Evolutionary conservation across 2,888 invertebrate genomes (phyloP).

Genomic region (Cyclophora albipunctata): DNA sequence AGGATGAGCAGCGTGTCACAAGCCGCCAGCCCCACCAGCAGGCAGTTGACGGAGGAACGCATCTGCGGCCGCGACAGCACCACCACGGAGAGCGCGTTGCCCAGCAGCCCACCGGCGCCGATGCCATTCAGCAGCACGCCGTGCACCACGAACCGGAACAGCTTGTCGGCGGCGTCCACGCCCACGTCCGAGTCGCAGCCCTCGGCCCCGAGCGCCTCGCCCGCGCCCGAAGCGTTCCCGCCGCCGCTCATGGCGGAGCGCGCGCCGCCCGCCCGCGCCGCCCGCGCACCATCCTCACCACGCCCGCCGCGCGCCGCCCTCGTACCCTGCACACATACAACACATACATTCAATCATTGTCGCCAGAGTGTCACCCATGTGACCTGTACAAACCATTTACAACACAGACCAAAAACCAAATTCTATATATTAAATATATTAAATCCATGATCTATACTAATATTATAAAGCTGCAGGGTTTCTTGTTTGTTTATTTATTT

Average conservation of each 20-base stretch:
- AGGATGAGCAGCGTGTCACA: conserved; percentile 94
- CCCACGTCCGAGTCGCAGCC: conserved; percentile 56
- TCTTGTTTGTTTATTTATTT: too few species aligned
- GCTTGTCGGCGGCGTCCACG: conserved; percentile 64
- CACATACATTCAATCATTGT: background rate
- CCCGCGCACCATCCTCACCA: conserved; percentile 12
- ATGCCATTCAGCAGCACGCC: conserved; percentile 88
- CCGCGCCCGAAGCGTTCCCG: conserved; percentile 21
- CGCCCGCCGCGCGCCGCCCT: conserved; percentile 4
- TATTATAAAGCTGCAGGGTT: too few species aligned
- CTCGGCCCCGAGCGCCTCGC: conserved; percentile 23
- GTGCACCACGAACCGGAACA: conserved; percentile 87
- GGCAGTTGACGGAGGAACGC: conserved; percentile 96
- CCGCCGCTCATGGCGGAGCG: conserved; percentile 25
- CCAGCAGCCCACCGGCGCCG: conserved; percentile 88
- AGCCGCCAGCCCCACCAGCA: conserved; percentile 93
- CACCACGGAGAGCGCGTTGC: conserved; percentile 92
- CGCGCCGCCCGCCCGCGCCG: conserved; percentile 25
- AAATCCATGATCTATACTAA: too few species aligned
- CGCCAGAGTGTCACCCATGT: too few species aligned
- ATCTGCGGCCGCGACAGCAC: conserved; percentile 94
- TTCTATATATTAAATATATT: too few species aligned
- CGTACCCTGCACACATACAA: background rate
- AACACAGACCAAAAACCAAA: too few species aligned
- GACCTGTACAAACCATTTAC: too few species aligned